These are phyloP conservation scores for Atta cephalotes DNA, from an alignment of 1,140 invertebrate species.

Conservation along the genomic window DNA sequence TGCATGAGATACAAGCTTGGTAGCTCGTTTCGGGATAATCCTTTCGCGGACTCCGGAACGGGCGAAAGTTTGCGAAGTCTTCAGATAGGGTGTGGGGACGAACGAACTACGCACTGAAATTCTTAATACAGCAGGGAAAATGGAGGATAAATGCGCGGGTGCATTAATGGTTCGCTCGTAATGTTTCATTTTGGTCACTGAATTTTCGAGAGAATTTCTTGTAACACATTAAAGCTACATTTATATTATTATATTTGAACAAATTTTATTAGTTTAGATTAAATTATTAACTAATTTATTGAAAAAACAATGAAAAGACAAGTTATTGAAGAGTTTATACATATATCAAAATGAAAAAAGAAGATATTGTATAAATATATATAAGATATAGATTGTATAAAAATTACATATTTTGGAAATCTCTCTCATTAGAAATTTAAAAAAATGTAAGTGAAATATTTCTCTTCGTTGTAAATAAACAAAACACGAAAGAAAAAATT, in stretches of 20 bases:
- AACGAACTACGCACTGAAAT: constrained; percentile 25
- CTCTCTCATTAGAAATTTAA: not conserved
- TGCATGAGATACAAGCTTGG: constrained; percentile 18
- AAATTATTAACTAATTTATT: not conserved
- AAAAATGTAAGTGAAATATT: not conserved
- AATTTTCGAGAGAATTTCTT: constrained; percentile 7
- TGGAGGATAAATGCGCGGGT: constrained; percentile 3
- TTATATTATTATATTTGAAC: constrained; percentile 5
- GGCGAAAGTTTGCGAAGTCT: constrained; percentile 34
- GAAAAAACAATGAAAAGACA: not conserved
- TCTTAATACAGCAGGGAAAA: constrained; percentile 27
- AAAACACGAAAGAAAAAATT: not conserved
- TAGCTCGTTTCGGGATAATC: constrained; percentile 54
- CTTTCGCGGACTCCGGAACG: constrained; percentile 25
- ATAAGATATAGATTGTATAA: not conserved
- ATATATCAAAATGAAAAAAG: not conserved
- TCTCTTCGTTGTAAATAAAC: not conserved
- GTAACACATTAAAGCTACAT: not conserved
- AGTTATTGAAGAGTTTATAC: not conserved
- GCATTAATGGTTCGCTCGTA: constrained; percentile 21
- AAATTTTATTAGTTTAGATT: not conserved
- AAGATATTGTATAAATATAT: not conserved
- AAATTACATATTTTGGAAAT: not conserved
- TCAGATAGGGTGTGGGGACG: not conserved
- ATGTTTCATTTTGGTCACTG: not conserved